phyloP scores from a whole-genome alignment of 53 echinoderm and acorn worm species.

The Holothuria scabra region DNA sequence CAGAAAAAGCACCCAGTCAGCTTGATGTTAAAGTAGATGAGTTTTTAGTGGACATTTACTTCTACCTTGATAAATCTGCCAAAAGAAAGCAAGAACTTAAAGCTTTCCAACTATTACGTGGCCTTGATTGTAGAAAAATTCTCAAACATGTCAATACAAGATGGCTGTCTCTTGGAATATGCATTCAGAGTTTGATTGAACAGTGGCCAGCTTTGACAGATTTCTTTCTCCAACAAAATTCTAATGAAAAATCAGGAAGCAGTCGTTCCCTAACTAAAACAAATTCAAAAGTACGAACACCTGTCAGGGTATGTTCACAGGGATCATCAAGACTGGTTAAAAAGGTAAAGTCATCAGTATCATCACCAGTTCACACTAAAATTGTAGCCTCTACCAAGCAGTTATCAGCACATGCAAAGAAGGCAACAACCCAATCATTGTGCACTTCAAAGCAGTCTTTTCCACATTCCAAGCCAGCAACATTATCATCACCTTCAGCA shows the following conservation, averaged over 20 bases:
- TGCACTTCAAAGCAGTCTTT: too few species aligned
- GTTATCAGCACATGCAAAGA: too few species aligned
- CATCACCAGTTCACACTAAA: too few species aligned
- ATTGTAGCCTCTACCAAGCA: too few species aligned
- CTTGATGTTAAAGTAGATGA: conserved; percentile 18
- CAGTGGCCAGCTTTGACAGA: neutral
- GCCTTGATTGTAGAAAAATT: conserved; percentile 7
- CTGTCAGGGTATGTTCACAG: too few species aligned
- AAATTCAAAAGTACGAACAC: too few species aligned
- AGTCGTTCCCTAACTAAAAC: too few species aligned
- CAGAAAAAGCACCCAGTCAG: conserved; percentile 3
- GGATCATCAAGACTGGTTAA: too few species aligned
- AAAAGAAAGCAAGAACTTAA: conserved; percentile 29
- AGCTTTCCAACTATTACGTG: neutral
- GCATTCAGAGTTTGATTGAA: neutral
- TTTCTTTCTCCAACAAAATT: neutral
- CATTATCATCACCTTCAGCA: too few species aligned
- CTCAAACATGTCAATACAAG: conserved; percentile 18
- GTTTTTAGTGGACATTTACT: conserved; percentile 26
- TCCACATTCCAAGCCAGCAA: too few species aligned
- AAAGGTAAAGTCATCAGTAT: too few species aligned
- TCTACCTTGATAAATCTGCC: conserved; percentile 29
- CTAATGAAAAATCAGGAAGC: neutral
- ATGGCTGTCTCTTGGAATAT: conserved; percentile 13
- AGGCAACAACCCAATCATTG: too few species aligned